These are phyloP conservation scores for Ochropleura leucogaster DNA, from an alignment of 2,888 invertebrate genomes.

Conservation along the genomic window DNA sequence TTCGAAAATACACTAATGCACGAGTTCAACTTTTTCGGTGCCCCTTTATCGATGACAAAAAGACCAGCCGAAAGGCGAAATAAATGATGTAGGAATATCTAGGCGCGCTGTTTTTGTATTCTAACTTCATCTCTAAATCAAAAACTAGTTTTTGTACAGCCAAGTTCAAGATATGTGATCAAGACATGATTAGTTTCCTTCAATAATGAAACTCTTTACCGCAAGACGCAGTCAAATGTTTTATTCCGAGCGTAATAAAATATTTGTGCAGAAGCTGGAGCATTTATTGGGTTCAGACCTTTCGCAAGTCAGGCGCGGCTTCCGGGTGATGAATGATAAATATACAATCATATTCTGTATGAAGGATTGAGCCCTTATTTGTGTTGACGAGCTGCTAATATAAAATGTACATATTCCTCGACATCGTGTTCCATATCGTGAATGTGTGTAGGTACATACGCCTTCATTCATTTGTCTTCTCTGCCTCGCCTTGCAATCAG, in stretches of 20 bases:
- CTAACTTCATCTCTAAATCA: slow-evolving; percentile 82
- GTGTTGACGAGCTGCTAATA: slow-evolving; percentile 62
- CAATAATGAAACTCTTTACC: slow-evolving; percentile 16
- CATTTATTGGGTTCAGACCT: slow-evolving; percentile 55
- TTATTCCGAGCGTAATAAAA: slow-evolving; percentile 49
- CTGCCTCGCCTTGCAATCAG: slow-evolving; percentile 18
- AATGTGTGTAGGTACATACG: slow-evolving; percentile 21
- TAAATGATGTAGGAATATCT: slow-evolving; percentile 79
- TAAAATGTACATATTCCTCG: slow-evolving; percentile 61
- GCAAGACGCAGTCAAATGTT: slow-evolving; percentile 33
- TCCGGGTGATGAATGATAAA: slow-evolving; percentile 65
- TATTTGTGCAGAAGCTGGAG: slow-evolving; percentile 48
- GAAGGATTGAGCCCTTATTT: slow-evolving; percentile 64
- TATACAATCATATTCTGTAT: slow-evolving; percentile 61
- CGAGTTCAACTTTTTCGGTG: slow-evolving; percentile 76
- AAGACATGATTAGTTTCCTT: slow-evolving; percentile 40
- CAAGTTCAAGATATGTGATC: slow-evolving; percentile 37
- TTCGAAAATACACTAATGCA: slow-evolving; percentile 75
- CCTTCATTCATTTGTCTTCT: slow-evolving; percentile 4
- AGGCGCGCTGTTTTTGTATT: slow-evolving; percentile 78
- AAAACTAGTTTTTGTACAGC: slow-evolving; percentile 74
- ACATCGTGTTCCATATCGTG: slow-evolving; percentile 39
- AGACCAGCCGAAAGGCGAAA: slow-evolving; percentile 75
- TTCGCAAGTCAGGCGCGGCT: slow-evolving; percentile 57
- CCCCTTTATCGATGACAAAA: slow-evolving; percentile 78